Evolutionary conservation across 2,888 invertebrate species (phyloP).

Genomic region (Drosophila histrio): DNA sequence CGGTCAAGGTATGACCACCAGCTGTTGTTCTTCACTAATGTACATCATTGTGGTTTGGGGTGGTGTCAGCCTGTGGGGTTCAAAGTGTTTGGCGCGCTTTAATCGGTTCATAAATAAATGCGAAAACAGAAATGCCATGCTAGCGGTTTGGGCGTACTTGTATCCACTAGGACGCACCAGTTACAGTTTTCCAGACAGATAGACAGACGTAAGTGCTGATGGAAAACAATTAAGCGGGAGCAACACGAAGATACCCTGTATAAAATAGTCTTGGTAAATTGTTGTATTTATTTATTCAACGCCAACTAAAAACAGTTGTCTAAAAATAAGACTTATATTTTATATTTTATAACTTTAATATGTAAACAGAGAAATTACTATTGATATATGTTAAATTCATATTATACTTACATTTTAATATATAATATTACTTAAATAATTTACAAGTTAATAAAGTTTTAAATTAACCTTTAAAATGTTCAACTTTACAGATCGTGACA

Average conservation of each 20-base stretch:
- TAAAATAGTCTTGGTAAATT: background rate
- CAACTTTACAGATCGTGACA: too few relatives aligned
- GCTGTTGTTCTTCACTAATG: slow-evolving; percentile 48
- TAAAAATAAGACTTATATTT: too few relatives aligned
- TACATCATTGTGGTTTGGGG: slow-evolving; percentile 41
- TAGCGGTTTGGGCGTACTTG: slow-evolving; percentile 36
- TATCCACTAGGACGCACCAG: slow-evolving; percentile 20
- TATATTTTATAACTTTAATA: too few relatives aligned
- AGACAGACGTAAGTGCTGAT: slow-evolving; percentile 28
- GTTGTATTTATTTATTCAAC: too few relatives aligned
- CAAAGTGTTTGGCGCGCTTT: slow-evolving; percentile 76
- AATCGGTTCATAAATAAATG: slow-evolving; percentile 77
- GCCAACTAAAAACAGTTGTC: too few relatives aligned
- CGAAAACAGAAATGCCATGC: slow-evolving; percentile 69
- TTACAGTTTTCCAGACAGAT: slow-evolving; percentile 26
- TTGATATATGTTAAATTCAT: background rate
- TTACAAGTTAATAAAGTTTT: too few relatives aligned
- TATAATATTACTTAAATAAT: too few relatives aligned
- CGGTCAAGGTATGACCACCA: slow-evolving; percentile 53
- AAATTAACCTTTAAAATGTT: too few relatives aligned
- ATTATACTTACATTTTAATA: background rate
- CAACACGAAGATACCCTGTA: slow-evolving; percentile 26
- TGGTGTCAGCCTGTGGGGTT: slow-evolving; percentile 45
- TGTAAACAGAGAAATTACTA: background rate
- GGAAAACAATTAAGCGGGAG: background rate